Percentiles rank a stretch among this genome's conserved stretches.
Evolutionary conservation across 1,140 invertebrate genomes (phyloP).

Genomic region (Druon quercuslanigerum): DNA sequence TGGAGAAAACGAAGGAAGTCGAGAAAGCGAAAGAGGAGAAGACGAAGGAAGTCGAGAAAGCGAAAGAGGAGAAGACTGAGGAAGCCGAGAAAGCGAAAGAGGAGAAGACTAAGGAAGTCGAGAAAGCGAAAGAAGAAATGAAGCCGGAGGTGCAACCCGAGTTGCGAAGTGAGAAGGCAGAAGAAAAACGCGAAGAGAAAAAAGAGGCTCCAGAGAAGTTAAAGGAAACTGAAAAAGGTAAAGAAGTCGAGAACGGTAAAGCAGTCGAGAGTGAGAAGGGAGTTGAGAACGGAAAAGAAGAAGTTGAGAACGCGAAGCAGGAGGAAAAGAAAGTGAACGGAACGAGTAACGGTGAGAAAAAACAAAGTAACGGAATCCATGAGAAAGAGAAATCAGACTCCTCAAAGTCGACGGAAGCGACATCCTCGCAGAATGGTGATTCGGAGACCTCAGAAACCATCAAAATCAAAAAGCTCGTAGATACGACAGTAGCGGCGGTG

Average conservation of each 20-base stretch:
- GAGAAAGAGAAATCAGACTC: slow-evolving; percentile 45
- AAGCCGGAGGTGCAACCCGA: slow-evolving; percentile 30
- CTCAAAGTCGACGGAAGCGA: slow-evolving; percentile 43
- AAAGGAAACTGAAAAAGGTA: slow-evolving; percentile 39
- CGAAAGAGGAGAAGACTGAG: slow-evolving; percentile 28
- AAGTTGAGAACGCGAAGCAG: slow-evolving; percentile 32
- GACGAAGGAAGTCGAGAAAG: slow-evolving; percentile 39
- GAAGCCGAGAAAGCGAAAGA: slow-evolving; percentile 11
- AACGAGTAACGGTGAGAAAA: slow-evolving; percentile 47
- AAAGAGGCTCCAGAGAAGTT: slow-evolving; percentile 34
- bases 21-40: slow-evolving; percentile 39
- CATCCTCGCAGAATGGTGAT: slow-evolving; percentile 61
- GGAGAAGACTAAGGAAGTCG: slow-evolving; percentile 41
- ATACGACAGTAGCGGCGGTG: slow-evolving; percentile 63
- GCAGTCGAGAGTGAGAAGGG: not conserved
- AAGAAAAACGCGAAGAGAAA: slow-evolving; percentile 40
- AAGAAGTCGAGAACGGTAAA: slow-evolving; percentile 26
- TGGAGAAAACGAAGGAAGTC: slow-evolving; percentile 14
- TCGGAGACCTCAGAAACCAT: slow-evolving; percentile 65
- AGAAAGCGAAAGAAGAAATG: slow-evolving; percentile 36
- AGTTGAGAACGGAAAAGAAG: slow-evolving; percentile 11
- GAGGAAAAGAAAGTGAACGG: slow-evolving; percentile 36
- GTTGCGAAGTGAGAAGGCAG: slow-evolving; percentile 35
- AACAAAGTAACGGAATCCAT: slow-evolving; percentile 66
- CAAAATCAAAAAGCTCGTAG: slow-evolving; percentile 71